phyloP scores from a whole-genome alignment of 1,140 invertebrate species.

The Stegodyphus mimosarum region DNA sequence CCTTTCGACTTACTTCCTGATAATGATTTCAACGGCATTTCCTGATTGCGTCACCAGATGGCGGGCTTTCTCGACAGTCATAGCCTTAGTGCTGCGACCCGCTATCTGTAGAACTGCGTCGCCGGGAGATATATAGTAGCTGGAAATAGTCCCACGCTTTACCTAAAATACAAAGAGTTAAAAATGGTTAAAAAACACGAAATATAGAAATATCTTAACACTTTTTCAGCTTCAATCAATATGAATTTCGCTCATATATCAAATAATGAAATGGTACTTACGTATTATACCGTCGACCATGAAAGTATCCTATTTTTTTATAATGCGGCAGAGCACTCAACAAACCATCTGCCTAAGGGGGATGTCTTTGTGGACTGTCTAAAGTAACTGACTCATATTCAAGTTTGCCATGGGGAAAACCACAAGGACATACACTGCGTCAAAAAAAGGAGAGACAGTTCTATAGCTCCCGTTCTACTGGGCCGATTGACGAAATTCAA shows the following conservation, averaged over 20 bases:
- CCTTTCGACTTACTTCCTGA: constrained; percentile 61
- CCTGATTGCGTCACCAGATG: constrained; percentile 63
- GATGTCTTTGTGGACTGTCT: too few relatives aligned
- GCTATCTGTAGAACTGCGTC: constrained; percentile 64
- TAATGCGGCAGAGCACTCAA: too few relatives aligned
- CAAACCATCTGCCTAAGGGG: too few relatives aligned
- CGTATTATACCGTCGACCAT: too few relatives aligned
- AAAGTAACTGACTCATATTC: too few relatives aligned
- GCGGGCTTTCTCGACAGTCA: constrained; percentile 63
- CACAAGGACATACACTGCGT: too few relatives aligned
- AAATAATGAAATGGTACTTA: too few relatives aligned
- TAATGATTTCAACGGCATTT: constrained; percentile 63
- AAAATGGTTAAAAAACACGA: neutral
- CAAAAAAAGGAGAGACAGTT: too few relatives aligned
- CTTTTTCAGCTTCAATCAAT: neutral
- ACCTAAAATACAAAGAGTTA: neutral
- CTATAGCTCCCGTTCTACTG: too few relatives aligned
- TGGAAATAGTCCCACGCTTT: constrained; percentile 61
- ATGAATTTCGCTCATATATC: neutral
- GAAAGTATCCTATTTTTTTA: too few relatives aligned
- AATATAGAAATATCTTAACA: neutral
- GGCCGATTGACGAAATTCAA: too few relatives aligned
- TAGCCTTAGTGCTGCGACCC: constrained; percentile 62
- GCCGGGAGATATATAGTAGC: constrained; percentile 63
- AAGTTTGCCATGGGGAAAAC: too few relatives aligned